These are phyloP conservation scores for Minunthozetes semirufus DNA, from an alignment of 2,888 invertebrate genomes.

Conservation along the genomic window DNA sequence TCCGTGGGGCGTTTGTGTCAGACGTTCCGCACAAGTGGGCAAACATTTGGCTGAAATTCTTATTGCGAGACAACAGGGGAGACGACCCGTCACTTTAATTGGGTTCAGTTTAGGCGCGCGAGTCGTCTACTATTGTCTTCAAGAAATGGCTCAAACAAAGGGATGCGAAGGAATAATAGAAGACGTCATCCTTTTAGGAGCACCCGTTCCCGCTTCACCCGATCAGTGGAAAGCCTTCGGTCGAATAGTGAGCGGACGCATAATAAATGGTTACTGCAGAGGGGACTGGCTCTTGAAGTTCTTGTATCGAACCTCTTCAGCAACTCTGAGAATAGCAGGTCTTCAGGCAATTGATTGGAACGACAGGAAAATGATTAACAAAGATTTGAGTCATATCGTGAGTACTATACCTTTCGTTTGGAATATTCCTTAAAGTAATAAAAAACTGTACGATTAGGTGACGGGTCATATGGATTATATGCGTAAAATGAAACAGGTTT, in stretches of 20 bases:
- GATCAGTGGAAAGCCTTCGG: constrained; percentile 55
- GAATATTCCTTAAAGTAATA: constrained; percentile 17
- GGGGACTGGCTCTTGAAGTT: constrained; percentile 62
- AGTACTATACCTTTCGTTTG: constrained; percentile 39
- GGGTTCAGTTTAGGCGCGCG: constrained; percentile 63
- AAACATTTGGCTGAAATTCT: constrained; percentile 60
- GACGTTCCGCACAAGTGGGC: constrained; percentile 57
- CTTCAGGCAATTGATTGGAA: constrained; percentile 55
- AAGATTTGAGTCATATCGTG: constrained; percentile 57
- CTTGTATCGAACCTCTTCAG: constrained; percentile 59
- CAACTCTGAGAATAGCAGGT: constrained; percentile 57
- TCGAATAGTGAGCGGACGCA: constrained; percentile 57
- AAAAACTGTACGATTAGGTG: constrained; percentile 45
- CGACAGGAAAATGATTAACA: constrained; percentile 55
- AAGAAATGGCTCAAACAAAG: constrained; percentile 53
- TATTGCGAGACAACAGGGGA: constrained; percentile 57
- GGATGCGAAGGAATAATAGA: constrained; percentile 58
- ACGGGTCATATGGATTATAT: constrained; percentile 58
- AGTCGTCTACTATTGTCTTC: constrained; percentile 60
- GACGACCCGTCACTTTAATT: constrained; percentile 59
- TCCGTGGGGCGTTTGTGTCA: constrained; percentile 61
- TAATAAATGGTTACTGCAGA: constrained; percentile 61
- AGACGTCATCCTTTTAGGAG: constrained; percentile 59
- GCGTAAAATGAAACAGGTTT: constrained; percentile 54
- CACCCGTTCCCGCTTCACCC: constrained; percentile 57